Evolutionary conservation across 2,888 invertebrate genomes (phyloP), one percentile per base, ranked within the genome.

Genomic region (Iselma pallidipennis): DNA sequence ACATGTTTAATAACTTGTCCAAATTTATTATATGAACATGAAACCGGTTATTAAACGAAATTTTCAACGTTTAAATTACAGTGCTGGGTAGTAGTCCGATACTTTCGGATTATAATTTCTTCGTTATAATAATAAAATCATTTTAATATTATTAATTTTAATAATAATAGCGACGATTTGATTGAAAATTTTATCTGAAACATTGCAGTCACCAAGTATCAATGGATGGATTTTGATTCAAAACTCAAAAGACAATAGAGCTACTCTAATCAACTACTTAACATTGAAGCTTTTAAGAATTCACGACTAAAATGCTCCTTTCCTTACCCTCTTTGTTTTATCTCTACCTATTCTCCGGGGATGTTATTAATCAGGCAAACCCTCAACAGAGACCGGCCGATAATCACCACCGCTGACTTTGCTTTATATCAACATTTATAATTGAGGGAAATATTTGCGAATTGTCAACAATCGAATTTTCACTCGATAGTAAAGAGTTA

Each of bases 31-130:
- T 69, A 55, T 66, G 68, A 68, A 68, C 63, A 57, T 62, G 66
- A 71, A 70, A 73, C 73, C 71, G 70, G 73, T 73, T 73, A 67
- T 72, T 72, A 71, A 66, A 68, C 66, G 70, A 66, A 70, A 71
- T 71, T 69, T 67, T 69, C 68, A 64, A 59, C 61, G 65, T 66
- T 61, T 58, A 67, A 70, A 68, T 68, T 66, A 64, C 54, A 58
- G 59, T 65, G 62, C 57, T 53, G 42, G 59, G 19, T n/a, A n/a
- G n/a, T 21, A 12, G 21, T 45, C 21, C 45, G 21, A 12, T 37
- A 6, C 9, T n/a, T n/a, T 2, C n/a, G 2, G 6, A 14, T 14
- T 33, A 33, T 14, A 33, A 37, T 37, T 16, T 21, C 21, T 21
- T 21, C 19, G 21, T 21, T 45, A 21, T 7, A 37, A 37, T 6